These are phyloP conservation scores for Diabrotica undecimpunctata DNA, from an alignment of 1,140 invertebrate species.

Conservation along the genomic window DNA sequence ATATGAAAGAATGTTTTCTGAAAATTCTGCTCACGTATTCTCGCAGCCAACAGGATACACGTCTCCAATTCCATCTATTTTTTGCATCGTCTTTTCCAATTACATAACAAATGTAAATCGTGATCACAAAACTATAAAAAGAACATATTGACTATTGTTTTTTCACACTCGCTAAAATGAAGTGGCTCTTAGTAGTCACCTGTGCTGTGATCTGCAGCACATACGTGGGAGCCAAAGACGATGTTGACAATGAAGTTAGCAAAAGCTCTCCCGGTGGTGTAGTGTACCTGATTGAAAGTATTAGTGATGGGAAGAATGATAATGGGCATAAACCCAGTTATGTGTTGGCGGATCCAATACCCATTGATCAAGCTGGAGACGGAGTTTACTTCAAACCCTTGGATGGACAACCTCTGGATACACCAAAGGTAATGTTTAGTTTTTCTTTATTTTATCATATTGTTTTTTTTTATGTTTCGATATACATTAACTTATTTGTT, in stretches of 20 bases:
- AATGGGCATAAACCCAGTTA: slow-evolving; percentile 15
- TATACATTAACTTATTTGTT: too few species aligned
- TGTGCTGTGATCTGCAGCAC: slow-evolving; percentile 7
- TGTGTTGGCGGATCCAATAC: slow-evolving; percentile 22
- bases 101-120: not conserved
- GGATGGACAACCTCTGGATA: slow-evolving; percentile 19
- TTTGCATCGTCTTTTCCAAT: not conserved
- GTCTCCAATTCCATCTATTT: not conserved
- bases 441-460: not conserved
- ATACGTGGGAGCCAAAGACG: not conserved
- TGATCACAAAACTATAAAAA: slow-evolving; percentile 9
- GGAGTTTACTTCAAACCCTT: slow-evolving; percentile 28
- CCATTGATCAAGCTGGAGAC: slow-evolving; percentile 23
- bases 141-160: not conserved
- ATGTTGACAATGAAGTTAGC: not conserved
- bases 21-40: not conserved
- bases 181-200: slow-evolving; percentile 7
- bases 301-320: slow-evolving; percentile 18
- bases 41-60: not conserved
- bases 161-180: slow-evolving; percentile 7
- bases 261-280: slow-evolving; percentile 15
- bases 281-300: slow-evolving; percentile 27
- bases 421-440: slow-evolving; percentile 8
- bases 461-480: too few species aligned
- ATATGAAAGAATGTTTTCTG: too few species aligned